phyloP scores from a whole-genome alignment of 1,140 invertebrate genomes.

The Phocides pigmalion region DNA sequence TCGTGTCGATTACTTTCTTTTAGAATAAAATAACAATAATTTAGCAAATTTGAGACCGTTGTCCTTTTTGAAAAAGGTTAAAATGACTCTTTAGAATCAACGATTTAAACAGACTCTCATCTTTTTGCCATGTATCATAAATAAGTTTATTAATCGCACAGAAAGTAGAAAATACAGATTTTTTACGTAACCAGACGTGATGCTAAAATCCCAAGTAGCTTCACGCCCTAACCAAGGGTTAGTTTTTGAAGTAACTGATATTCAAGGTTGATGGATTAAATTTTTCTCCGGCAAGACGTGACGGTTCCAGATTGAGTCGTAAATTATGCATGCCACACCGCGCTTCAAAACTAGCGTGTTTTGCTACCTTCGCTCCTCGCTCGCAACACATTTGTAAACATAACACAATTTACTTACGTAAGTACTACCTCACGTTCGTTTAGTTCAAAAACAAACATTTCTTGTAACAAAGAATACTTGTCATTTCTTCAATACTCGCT shows the following conservation, averaged over 20 bases:
- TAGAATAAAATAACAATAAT: too few relatives aligned
- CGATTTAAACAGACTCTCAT: too few relatives aligned
- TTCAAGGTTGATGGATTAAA: constrained; percentile 39
- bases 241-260: constrained; percentile 16
- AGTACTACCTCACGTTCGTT: too few relatives aligned
- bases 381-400: constrained; percentile 7
- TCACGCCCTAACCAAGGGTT: constrained; percentile 11
- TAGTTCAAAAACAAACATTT: too few relatives aligned
- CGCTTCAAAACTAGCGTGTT: constrained; percentile 48
- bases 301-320: constrained; percentile 36
- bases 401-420: neutral
- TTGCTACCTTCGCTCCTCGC: constrained; percentile 7
- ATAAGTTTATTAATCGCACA: too few relatives aligned
- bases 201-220: neutral
- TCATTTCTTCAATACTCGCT: too few relatives aligned
- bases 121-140: too few relatives aligned
- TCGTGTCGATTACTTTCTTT: too few relatives aligned
- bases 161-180: neutral
- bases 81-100: too few relatives aligned
- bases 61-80: too few relatives aligned
- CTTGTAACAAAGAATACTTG: too few relatives aligned
- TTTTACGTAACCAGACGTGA: constrained; percentile 4
- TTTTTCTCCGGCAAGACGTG: constrained; percentile 31
- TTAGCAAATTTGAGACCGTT: too few relatives aligned
- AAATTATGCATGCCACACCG: constrained; percentile 47